Conservation (phyloP, 2,113 vertebrate species). For the Brienomyrus longianalis region DNA sequence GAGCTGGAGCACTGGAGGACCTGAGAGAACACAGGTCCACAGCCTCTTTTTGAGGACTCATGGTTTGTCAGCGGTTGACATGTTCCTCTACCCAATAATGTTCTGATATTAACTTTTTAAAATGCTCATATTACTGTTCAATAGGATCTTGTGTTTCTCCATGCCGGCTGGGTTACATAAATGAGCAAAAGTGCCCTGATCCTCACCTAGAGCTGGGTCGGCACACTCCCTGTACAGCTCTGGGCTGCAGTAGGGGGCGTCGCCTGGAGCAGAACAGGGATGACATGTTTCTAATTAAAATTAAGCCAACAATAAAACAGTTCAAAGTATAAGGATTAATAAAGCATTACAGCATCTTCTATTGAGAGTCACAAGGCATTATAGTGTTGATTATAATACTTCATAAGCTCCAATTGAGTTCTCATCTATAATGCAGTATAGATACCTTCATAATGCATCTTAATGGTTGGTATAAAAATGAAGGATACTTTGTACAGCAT, state of each 20-base stretch:
- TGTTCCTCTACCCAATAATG: not conserved
- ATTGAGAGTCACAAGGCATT: not conserved
- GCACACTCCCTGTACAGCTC: conserved; percentile 97
- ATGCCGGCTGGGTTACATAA: not conserved
- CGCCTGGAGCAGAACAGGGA: conserved; percentile 58
- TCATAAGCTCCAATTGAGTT: not conserved
- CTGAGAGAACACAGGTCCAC: not conserved
- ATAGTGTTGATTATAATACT: not conserved
- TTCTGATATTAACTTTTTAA: not conserved
- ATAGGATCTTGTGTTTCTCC: not conserved
- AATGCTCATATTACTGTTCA: not conserved
- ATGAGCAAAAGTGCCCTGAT: not conserved
- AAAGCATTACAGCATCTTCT: not conserved
- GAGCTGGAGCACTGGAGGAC: not conserved
- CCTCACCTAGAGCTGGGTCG: conserved; percentile 88
- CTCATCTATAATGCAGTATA: not conserved
- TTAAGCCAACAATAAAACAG: not conserved
- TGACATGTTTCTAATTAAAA: not conserved
- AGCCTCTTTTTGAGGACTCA: not conserved
- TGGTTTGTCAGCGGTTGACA: not conserved
- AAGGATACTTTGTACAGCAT: not conserved
- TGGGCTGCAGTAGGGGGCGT: conserved; percentile 91
- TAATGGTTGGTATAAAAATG: not conserved
- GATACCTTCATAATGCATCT: not conserved
- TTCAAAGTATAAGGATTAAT: not conserved